Percentiles rank a stretch among this genome's conserved stretches.
phyloP scores from a whole-genome alignment of 2,888 invertebrate genomes.

The Chironomus tentans region DNA sequence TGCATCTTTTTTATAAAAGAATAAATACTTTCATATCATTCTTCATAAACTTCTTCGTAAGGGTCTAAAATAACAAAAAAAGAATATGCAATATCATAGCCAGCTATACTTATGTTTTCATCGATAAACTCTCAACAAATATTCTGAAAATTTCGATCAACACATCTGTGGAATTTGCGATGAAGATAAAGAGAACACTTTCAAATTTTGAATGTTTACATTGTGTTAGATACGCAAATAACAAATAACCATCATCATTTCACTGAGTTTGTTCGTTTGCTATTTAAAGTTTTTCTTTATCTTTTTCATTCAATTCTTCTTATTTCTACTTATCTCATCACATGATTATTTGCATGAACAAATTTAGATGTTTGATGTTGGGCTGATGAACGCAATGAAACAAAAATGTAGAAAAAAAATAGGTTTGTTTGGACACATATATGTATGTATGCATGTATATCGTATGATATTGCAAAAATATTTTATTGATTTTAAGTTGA shows the following conservation, averaged over 20 bases:
- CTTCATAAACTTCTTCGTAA: no score
- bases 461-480: neutral
- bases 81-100: no score
- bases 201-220: conserved; percentile 16
- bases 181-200: neutral
- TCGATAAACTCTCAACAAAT: no score
- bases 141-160: no score
- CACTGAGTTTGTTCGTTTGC: neutral
- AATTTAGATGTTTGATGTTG: neutral
- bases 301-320: neutral
- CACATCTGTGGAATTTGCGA: neutral
- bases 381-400: neutral
- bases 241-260: conserved; percentile 24
- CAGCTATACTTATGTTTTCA: no score
- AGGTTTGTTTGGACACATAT: no score
- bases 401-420: neutral
- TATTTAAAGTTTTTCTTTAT: conserved; percentile 3
- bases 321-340: neutral
- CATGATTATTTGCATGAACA: conserved; percentile 2
- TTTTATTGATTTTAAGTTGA: neutral
- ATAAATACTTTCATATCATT: no score
- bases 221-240: conserved; percentile 25
- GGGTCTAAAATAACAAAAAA: no score
- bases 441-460: neutral
- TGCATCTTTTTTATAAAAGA: no score